Evolutionary conservation across 2,113 vertebrate species (phyloP), one percentile per base, ranked within the genome.

Genomic region (Morone chrysops): DNA sequence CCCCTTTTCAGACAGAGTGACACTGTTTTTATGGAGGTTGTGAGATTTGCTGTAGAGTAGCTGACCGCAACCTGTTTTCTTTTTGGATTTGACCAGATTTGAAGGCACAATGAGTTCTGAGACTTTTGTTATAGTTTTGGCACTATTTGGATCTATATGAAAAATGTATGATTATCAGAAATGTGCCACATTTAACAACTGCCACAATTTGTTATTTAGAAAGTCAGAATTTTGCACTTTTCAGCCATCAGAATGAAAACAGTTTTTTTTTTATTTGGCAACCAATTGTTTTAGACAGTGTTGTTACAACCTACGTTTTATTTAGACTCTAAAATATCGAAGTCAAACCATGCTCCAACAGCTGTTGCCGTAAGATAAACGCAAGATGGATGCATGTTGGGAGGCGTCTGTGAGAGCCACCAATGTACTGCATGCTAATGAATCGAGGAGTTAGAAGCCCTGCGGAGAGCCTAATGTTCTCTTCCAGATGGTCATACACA

Each of bases 401-500:
- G 78, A 84, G 79, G 83, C 13, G 22, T 86, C 63, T 45, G 63
- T 9, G 60, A 68, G 70, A 84, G 73, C 69, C 87, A 80, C 59
- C 61, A 57, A 85, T 83, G 83, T 72, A 77, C 70, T 78, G 81
- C 83, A 88, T 89, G 80, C 85, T 91, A 90, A 91, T 93, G 85
- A 81, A 60, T 12, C 31, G 45, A 78, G 68, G 76, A 85, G 83
- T 75, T 38, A 20, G 82, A 38, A 36, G 73, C 67, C 92, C 86
- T 68, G 81, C 84, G 70, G 87, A 86, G 89, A 77, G 56, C 79
- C 71, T 83, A 87, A 92, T 91, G 89, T 73, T 75, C 83, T 84
- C 73, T 12, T 90, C 93, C 90, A 92, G 93, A 91, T 93, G 92
- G 87, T 73, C 87, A 73, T 79, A 85, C 67, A 70, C 79, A 45